These are phyloP conservation scores for Alloplasta piceator DNA, from an alignment of 2,888 invertebrate genomes.

Conservation along the genomic window DNA sequence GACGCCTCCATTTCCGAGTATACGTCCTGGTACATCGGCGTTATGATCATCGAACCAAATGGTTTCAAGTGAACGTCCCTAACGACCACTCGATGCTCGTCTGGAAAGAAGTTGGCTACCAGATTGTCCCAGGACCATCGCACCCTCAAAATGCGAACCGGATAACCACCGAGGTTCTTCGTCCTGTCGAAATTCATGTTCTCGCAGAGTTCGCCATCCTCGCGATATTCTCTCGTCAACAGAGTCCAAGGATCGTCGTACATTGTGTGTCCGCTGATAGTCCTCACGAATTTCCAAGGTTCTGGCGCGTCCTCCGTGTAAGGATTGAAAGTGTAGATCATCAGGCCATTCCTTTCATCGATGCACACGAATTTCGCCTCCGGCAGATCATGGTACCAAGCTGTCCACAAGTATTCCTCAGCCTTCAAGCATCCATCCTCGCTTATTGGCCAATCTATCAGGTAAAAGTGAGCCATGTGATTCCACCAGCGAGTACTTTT, in stretches of 20 bases:
- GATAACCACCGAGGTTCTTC: no score
- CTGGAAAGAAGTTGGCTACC: neutral
- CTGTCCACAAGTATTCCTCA: conserved; percentile 38
- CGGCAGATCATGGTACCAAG: conserved; percentile 61
- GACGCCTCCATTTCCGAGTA: no score
- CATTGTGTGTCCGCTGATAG: neutral
- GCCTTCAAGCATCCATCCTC: conserved; percentile 52
- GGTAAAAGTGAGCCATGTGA: neutral
- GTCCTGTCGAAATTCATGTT: neutral
- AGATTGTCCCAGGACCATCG: neutral
- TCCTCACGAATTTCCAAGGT: conserved; percentile 49
- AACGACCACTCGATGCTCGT: no score
- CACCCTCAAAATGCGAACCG: neutral
- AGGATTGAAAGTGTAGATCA: conserved; percentile 65
- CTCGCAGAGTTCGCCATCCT: neutral
- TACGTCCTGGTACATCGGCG: no score
- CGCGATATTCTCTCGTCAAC: neutral
- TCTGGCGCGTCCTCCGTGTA: conserved; percentile 48
- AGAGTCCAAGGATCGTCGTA: neutral
- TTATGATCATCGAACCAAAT: neutral
- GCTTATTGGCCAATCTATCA: neutral
- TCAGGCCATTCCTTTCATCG: conserved; percentile 2
- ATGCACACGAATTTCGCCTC: conserved; percentile 59
- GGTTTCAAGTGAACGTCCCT: no score
- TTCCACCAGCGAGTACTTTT: no score